Evolutionary conservation across 2,888 invertebrate genomes (phyloP).

Genomic region (Cetonia aurata): DNA sequence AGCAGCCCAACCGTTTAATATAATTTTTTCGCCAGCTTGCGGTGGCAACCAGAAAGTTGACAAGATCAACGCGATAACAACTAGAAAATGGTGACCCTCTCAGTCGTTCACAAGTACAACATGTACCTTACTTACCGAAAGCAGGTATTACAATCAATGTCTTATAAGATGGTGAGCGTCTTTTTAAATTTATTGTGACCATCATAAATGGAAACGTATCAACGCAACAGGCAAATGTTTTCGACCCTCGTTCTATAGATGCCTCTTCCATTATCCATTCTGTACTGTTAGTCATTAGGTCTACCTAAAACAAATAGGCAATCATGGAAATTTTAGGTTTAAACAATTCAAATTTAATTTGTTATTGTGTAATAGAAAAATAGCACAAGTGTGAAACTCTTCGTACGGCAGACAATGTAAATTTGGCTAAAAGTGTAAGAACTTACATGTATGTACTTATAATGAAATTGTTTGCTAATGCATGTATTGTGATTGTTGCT

Average conservation of each 20-base stretch:
- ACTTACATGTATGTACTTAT: too few relatives aligned
- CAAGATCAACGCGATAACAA: slow-evolving; percentile 73
- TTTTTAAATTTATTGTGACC: slow-evolving; percentile 68
- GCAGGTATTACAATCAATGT: slow-evolving; percentile 75
- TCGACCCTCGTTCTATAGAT: slow-evolving; percentile 62
- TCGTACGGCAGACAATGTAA: too few relatives aligned
- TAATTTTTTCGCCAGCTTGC: slow-evolving; percentile 75
- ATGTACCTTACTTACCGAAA: slow-evolving; percentile 38
- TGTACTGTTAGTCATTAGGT: slow-evolving; percentile 60
- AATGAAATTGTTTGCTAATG: too few relatives aligned
- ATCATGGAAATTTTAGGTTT: too few relatives aligned
- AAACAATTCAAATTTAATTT: too few relatives aligned
- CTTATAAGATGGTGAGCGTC: slow-evolving; percentile 73
- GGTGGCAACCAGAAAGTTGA: slow-evolving; percentile 77
- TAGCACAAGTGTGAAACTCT: too few relatives aligned
- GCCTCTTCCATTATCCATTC: slow-evolving; percentile 69
- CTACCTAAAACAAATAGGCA: slow-evolving; percentile 53
- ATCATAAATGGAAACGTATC: slow-evolving; percentile 71
- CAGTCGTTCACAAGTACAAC: too few relatives aligned
- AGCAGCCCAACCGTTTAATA: slow-evolving; percentile 72
- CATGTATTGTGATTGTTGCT: too few relatives aligned
- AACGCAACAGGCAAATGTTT: slow-evolving; percentile 70
- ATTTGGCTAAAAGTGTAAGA: too few relatives aligned
- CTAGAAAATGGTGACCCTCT: slow-evolving; percentile 59
- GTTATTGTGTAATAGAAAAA: too few relatives aligned